phyloP scores from a whole-genome alignment of 2,888 invertebrate species.

The Pachliopta kotzebuea region DNA sequence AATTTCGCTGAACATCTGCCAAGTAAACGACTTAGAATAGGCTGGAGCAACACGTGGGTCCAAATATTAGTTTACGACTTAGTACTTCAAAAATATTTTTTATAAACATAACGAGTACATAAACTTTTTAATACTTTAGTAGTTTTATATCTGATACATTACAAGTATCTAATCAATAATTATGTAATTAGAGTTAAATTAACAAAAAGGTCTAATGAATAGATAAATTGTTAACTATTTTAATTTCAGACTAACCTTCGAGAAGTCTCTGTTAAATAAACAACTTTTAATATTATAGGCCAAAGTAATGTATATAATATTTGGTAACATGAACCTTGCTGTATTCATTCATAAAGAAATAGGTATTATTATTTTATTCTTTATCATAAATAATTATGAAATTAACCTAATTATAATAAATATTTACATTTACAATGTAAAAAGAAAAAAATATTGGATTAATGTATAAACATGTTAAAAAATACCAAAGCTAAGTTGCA shows the following conservation, averaged over 20 bases:
- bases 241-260: too few relatives aligned
- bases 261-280: too few relatives aligned
- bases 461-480: slow-evolving; percentile 2
- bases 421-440: not conserved
- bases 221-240: too few relatives aligned
- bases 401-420: not conserved
- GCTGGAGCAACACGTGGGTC: slow-evolving; percentile 15
- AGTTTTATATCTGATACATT: too few relatives aligned
- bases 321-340: not conserved
- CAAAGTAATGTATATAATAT: too few relatives aligned
- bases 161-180: too few relatives aligned
- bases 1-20: slow-evolving; percentile 12
- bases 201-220: too few relatives aligned
- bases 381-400: too few relatives aligned
- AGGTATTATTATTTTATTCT: not conserved
- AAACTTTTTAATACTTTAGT: too few relatives aligned
- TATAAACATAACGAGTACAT: not conserved
- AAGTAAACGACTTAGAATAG: slow-evolving; percentile 10
- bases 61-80: slow-evolving; percentile 8
- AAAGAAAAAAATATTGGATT: not conserved
- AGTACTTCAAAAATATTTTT: not conserved
- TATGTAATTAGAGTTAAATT: too few relatives aligned
- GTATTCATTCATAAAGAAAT: not conserved
- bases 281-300: too few relatives aligned
- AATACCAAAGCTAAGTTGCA: not conserved